Base-by-base conservation (phyloP, 2,888 invertebrate genomes). In the Phalera bucephala region DNA sequence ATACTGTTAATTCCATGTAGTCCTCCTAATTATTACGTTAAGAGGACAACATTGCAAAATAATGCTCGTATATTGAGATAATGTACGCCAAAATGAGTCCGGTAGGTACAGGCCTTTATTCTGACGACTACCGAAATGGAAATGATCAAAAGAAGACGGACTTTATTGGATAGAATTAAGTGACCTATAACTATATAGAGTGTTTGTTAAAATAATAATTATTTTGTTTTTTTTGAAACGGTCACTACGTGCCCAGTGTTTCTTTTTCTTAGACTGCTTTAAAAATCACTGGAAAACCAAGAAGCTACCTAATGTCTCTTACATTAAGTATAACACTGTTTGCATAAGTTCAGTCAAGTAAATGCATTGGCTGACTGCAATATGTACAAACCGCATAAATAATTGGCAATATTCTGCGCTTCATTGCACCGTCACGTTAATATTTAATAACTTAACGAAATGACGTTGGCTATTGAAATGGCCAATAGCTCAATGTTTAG, bases 331-430 rank as follows among this genome's bases (percentile, higher is more conserved):
- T n/a, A n/a, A n/a, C n/a, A n/a, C 41, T 52, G 51, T 48, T 45
- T 52, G 56, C 58, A 60, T 62, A 61, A 58, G 36, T 59, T 62
- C 50, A 32, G 56, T 56, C 60, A 64, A 61, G 61, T 70, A 64
- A 46, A 68, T 69, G 60, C 54, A 47, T 36, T 32, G 29, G 43
- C 68, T n/a, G 56, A 75, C 68, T 72, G n/a, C n/a, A 72, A 70
- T 73, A 66, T 67, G 47, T 57, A 64, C 71, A 64, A 64, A 66
- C 65, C 68, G 65, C 66, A 71, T 74, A 64, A 69, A 65, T 70
- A 57, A 73, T 70, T 50, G 52, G 49, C 50, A 46, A 56, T 59
- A 51, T 25, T 12, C 10, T 25, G 8, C 8, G 12, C 25, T 12
- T 8, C 40, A 42, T 14, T 25, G 31, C 32, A 19, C 12, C 11